Evolutionary conservation across 2,797 vertebrate species (phyloP).

Genomic region (Arrhamphus sclerolepis): DNA sequence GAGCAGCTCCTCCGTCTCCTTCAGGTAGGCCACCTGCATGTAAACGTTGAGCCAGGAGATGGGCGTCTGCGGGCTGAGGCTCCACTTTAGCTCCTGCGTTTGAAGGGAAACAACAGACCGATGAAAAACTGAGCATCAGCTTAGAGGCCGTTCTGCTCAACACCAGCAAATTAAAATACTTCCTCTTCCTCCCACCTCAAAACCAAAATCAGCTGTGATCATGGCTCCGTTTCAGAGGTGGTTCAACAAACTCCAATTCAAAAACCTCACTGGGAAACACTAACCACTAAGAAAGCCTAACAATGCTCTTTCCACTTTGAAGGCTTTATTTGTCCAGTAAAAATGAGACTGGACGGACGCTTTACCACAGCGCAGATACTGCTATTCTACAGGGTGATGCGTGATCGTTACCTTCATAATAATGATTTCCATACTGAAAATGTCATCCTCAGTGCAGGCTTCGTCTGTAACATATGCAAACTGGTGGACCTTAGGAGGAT

Average conservation of each 20-base stretch:
- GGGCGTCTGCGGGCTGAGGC: constrained; percentile 90
- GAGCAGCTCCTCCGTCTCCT: constrained; percentile 83
- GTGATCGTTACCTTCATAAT: constrained; percentile 89
- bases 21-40: constrained; percentile 95
- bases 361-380: not conserved
- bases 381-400: fast-evolving
- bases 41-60: constrained; percentile 96
- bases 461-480: constrained; percentile 97
- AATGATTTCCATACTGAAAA: constrained; percentile 93
- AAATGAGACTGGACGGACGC: too few relatives aligned
- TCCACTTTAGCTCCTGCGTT: constrained; percentile 92
- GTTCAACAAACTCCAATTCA: too few relatives aligned
- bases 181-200: too few relatives aligned
- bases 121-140: too few relatives aligned
- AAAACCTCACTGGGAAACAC: too few relatives aligned
- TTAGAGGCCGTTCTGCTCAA: too few relatives aligned
- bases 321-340: not conserved
- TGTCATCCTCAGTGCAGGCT: constrained; percentile 94
- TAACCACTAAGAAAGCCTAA: too few relatives aligned
- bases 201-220: too few relatives aligned
- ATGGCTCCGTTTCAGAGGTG: too few relatives aligned
- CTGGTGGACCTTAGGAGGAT: constrained; percentile 95
- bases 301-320: too few relatives aligned
- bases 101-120: not conserved
- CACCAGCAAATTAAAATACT: too few relatives aligned